Conservation (phyloP, 2,888 invertebrate species). For the Exephanes ischioxanthus region DNA sequence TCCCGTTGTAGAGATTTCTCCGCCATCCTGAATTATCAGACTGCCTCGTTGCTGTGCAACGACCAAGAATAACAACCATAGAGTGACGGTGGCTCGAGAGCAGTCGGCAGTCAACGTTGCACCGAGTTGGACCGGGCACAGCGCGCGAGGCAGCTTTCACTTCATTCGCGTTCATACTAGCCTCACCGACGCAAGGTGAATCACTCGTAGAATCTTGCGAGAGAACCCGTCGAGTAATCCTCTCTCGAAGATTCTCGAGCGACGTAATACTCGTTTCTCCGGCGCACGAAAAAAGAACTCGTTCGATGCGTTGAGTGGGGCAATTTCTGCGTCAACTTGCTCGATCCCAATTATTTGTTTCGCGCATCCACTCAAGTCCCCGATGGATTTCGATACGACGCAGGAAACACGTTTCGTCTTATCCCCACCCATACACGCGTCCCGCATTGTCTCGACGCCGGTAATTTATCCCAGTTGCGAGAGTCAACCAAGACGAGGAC, state of each 20-base stretch:
- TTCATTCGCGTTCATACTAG: constrained; percentile 53
- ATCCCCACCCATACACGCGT: no score
- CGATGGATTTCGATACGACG: no score
- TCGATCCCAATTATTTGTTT: not conserved
- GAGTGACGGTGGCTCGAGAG: constrained; percentile 27
- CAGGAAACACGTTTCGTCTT: no score
- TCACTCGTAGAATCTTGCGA: constrained; percentile 42
- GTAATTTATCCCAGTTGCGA: no score
- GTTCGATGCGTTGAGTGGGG: not conserved
- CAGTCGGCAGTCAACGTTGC: constrained; percentile 25
- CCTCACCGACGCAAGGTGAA: constrained; percentile 34
- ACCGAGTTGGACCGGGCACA: constrained; percentile 41
- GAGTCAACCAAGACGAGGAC: not conserved
- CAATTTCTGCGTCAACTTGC: not conserved
- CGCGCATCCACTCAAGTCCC: no score
- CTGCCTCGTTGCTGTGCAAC: not conserved
- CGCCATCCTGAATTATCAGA: no score
- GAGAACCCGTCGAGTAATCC: constrained; percentile 45
- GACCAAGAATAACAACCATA: not conserved
- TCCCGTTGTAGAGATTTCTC: no score
- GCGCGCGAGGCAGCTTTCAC: constrained; percentile 59
- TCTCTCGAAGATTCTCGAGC: constrained; percentile 45
- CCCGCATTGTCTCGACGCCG: no score
- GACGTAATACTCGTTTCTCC: constrained; percentile 24
- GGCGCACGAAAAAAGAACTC: not conserved